Conservation (phyloP, 2,113 vertebrate species). For the Poicephalus meyeri region DNA sequence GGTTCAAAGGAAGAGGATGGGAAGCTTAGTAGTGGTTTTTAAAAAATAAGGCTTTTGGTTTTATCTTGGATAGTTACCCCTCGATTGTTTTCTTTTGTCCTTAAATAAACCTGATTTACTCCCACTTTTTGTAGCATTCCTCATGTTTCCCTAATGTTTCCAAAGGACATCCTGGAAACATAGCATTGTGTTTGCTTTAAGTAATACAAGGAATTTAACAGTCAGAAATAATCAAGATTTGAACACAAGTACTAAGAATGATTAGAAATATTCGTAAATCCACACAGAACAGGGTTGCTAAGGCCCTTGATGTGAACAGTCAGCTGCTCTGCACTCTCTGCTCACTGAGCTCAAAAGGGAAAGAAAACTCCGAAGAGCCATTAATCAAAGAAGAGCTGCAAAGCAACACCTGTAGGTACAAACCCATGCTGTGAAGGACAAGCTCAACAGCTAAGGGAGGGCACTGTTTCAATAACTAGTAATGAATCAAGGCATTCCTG, state of each 20-base stretch:
- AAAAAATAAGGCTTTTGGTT: neutral
- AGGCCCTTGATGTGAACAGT: neutral
- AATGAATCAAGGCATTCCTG: neutral
- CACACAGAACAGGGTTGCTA: neutral
- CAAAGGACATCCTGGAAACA: neutral
- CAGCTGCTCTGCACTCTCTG: neutral
- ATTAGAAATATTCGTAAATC: conserved; percentile 2
- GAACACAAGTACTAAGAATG: neutral
- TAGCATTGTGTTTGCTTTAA: neutral
- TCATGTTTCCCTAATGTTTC: neutral
- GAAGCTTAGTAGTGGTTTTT: neutral
- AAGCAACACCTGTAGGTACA: neutral
- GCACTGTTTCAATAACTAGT: neutral
- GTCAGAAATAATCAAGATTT: neutral
- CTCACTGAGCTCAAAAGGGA: neutral
- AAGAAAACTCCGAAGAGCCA: neutral
- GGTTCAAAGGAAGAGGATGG: neutral
- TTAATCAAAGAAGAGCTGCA: neutral
- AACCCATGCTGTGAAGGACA: neutral
- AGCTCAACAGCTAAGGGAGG: neutral
- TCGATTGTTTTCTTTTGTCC: neutral
- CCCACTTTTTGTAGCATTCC: neutral
- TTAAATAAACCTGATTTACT: neutral
- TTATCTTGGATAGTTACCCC: neutral
- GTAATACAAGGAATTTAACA: neutral